phyloP scores from a whole-genome alignment of 2,797 vertebrate species.

The Chloroceryle amazona region DNA sequence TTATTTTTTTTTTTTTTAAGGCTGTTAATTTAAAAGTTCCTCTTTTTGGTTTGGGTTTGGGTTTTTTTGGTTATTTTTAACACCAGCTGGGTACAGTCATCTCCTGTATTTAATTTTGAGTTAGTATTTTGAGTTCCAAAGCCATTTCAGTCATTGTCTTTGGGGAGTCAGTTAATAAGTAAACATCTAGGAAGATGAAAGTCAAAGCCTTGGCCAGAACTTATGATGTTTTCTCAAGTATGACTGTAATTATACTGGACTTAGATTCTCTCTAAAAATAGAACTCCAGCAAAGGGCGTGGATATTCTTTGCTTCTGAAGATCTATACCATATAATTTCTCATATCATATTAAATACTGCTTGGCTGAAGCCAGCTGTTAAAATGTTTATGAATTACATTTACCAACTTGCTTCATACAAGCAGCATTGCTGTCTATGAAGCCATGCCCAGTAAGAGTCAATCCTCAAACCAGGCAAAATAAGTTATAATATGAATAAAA shows the following conservation, averaged over 20 bases:
- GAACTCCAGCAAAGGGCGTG: not conserved
- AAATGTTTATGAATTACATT: slow-evolving; percentile 6
- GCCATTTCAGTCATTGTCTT: not conserved
- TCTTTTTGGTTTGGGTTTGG: not conserved
- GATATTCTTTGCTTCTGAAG: not conserved
- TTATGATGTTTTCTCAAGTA: not conserved
- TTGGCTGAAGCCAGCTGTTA: not conserved
- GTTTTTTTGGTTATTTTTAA: not conserved
- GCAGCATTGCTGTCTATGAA: not conserved
- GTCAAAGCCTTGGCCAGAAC: not conserved
- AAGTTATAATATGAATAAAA: not conserved
- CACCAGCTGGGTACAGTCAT: not conserved
- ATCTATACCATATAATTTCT: not conserved
- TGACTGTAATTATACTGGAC: not conserved
- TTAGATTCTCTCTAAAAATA: slow-evolving; percentile 1
- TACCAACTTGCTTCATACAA: not conserved
- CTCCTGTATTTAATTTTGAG: not conserved
- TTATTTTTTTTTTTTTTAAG: not conserved
- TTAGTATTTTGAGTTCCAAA: not conserved
- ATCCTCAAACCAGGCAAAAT: not conserved
- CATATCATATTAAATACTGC: not conserved
- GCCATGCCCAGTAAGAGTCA: not conserved
- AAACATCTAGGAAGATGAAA: not conserved
- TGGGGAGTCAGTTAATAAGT: not conserved
- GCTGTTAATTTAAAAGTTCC: not conserved